Evolutionary conservation across 2,113 vertebrate species (phyloP).

Genomic region (Platycercus adscitus): DNA sequence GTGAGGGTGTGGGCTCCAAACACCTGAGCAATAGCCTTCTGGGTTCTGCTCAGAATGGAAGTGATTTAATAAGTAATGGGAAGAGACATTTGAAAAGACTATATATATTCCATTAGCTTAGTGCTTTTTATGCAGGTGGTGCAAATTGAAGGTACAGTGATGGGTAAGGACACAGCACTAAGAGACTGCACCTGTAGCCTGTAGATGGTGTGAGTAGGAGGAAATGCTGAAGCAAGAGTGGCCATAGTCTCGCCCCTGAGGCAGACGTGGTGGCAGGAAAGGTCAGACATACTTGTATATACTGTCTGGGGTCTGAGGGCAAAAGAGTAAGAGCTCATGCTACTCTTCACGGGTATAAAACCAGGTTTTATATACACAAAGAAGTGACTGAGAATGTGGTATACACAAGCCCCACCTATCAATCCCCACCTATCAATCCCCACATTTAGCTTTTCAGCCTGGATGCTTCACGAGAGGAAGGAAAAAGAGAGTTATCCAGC

Average conservation of each 20-base stretch:
- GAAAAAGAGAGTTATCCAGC: not conserved
- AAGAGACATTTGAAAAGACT: not conserved
- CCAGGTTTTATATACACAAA: not conserved
- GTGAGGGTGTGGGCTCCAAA: not conserved
- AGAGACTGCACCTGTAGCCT: not conserved
- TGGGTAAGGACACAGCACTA: not conserved
- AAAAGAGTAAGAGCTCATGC: not conserved
- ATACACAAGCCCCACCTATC: not conserved
- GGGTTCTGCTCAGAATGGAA: not conserved
- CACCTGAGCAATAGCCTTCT: not conserved
- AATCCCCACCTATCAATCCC: not conserved
- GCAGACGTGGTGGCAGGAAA: not conserved
- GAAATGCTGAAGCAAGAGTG: not conserved
- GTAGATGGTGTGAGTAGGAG: not conserved
- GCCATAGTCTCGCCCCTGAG: accelerated
- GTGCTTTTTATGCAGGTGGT: not conserved
- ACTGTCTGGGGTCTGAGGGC: not conserved
- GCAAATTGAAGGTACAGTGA: not conserved
- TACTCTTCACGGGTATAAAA: not conserved
- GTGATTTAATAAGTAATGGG: not conserved
- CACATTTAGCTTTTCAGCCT: not conserved
- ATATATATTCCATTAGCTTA: not conserved
- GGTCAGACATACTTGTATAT: not conserved
- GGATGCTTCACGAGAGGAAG: not conserved
- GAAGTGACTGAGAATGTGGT: not conserved